Conservation (phyloP, 1,140 invertebrate genomes). For the Zaprionus inermis region DNA sequence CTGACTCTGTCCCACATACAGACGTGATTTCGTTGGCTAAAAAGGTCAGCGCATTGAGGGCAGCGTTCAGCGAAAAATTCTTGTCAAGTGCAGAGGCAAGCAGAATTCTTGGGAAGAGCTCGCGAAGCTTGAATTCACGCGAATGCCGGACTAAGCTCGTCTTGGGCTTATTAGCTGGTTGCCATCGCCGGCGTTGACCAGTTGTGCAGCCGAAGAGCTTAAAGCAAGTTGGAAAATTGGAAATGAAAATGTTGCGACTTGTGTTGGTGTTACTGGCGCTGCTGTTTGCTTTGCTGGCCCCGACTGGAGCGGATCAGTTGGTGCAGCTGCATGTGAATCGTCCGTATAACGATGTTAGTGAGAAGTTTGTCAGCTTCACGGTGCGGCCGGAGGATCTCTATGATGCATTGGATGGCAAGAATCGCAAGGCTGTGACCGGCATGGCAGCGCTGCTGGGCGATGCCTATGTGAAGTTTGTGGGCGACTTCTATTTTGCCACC, state of each 20-base stretch:
- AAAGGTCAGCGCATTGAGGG: constrained; percentile 77
- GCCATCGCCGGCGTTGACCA: constrained; percentile 34
- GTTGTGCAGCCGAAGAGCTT: constrained; percentile 55
- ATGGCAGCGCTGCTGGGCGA: constrained; percentile 72
- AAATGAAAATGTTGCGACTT: constrained; percentile 39
- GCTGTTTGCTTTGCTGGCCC: constrained; percentile 34
- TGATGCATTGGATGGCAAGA: constrained; percentile 69
- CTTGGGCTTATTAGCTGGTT: constrained; percentile 54
- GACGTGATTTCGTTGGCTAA: constrained; percentile 49
- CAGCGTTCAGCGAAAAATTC: constrained; percentile 75
- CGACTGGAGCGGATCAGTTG: constrained; percentile 57
- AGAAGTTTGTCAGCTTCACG: constrained; percentile 79
- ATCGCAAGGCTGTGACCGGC: constrained; percentile 64
- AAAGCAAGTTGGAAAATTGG: constrained; percentile 25
- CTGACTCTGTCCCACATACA: constrained; percentile 56
- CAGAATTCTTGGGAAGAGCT: constrained; percentile 50
- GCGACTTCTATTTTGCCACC: constrained; percentile 70
- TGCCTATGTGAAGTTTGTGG: constrained; percentile 72
- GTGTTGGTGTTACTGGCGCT: neutral
- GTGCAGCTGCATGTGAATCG: constrained; percentile 80
- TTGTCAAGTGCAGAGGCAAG: constrained; percentile 59
- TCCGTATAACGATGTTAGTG: constrained; percentile 78
- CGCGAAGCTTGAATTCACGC: neutral
- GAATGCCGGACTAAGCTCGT: neutral
- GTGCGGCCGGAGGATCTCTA: constrained; percentile 76